A percentile compares a stretch with the other conserved stretches of the same genome.
phyloP scores from a whole-genome alignment of 53 echinoderm and acorn worm genomes.

The Holothuria scabra region DNA sequence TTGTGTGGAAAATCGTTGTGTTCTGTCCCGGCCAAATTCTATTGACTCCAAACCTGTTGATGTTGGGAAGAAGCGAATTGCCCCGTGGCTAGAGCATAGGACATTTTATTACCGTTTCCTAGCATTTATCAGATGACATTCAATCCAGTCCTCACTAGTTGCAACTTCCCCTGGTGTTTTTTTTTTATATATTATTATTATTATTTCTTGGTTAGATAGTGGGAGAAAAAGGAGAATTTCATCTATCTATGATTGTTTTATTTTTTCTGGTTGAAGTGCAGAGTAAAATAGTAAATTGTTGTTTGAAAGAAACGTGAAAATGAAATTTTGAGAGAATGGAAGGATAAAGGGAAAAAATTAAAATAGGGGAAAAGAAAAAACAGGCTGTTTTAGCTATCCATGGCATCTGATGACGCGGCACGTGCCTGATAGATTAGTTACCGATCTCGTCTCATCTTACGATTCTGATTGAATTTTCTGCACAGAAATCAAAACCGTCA shows the following conservation, averaged over 20 bases:
- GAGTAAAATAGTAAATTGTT: slow-evolving; percentile 36
- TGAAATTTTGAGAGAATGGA: slow-evolving; percentile 13
- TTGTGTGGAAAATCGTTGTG: slow-evolving; percentile 53
- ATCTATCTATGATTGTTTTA: slow-evolving; percentile 24
- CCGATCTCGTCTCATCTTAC: slow-evolving; percentile 43
- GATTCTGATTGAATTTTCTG: slow-evolving; percentile 45
- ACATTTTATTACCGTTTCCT: slow-evolving; percentile 42
- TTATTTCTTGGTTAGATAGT: not conserved
- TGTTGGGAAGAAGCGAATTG: slow-evolving; percentile 4
- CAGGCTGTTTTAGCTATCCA: not conserved
- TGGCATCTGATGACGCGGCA: slow-evolving; percentile 21
- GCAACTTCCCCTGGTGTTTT: slow-evolving; percentile 27
- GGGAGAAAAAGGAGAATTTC: slow-evolving; percentile 22
- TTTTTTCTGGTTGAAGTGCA: not conserved
- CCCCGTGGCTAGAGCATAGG: slow-evolving; percentile 41
- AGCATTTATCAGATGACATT: slow-evolving; percentile 41
- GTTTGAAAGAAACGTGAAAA: slow-evolving; percentile 32
- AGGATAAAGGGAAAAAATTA: not conserved
- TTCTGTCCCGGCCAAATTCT: slow-evolving; percentile 37
- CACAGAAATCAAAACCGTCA: slow-evolving; percentile 50
- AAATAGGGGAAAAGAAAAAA: not conserved
- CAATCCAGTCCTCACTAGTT: slow-evolving; percentile 31
- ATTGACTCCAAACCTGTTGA: slow-evolving; percentile 47
- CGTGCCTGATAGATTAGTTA: slow-evolving; percentile 43
- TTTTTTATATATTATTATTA: no score